Conservation (phyloP, 2,113 vertebrate genomes). For the Hyperoodon ampullatus region DNA sequence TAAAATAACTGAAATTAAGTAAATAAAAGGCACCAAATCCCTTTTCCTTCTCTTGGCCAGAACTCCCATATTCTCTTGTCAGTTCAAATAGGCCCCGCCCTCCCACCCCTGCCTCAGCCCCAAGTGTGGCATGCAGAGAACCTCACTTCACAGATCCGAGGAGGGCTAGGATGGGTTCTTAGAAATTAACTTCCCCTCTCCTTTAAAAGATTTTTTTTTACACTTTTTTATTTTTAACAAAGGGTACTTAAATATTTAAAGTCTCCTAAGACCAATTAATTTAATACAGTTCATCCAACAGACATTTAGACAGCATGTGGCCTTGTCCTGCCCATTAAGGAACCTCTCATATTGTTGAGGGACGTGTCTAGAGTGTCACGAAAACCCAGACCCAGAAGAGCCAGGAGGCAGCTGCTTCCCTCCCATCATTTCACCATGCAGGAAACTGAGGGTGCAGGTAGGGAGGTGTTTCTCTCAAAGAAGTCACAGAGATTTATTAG, state of each 20-base stretch:
- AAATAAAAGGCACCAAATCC: neutral
- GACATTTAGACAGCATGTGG: slow-evolving; percentile 6
- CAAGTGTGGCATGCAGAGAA: neutral
- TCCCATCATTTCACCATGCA: neutral
- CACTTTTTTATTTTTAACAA: slow-evolving; percentile 45
- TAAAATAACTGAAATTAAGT: neutral
- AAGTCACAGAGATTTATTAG: too few relatives aligned
- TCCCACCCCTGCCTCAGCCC: neutral
- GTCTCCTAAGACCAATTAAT: slow-evolving; percentile 52
- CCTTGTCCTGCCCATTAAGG: neutral
- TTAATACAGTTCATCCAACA: neutral
- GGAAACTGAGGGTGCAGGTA: neutral
- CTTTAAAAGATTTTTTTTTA: neutral
- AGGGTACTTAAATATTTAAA: slow-evolving; percentile 50
- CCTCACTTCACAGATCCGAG: neutral
- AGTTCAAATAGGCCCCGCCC: neutral
- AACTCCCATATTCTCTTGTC: neutral
- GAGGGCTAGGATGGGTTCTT: neutral
- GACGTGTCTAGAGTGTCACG: neutral
- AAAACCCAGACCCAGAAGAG: neutral
- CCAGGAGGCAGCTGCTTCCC: neutral
- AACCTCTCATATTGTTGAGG: neutral
- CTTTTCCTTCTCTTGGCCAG: neutral
- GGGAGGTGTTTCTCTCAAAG: neutral
- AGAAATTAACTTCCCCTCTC: neutral